phyloP scores from a whole-genome alignment of 2,888 invertebrate genomes.

The Halocaridina rubra region DNA sequence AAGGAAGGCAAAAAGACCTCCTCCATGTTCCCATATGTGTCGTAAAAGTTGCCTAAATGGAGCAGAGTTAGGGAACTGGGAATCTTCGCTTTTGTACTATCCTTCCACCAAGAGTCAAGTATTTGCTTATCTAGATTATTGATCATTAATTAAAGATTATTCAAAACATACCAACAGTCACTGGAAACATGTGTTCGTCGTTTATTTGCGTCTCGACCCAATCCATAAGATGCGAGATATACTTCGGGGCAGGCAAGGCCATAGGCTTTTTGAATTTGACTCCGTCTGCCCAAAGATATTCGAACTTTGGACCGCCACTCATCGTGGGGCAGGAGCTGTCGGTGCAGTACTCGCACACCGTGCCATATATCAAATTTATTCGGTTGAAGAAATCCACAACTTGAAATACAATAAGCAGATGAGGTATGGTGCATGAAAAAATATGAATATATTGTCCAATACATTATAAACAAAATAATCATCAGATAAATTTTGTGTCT shows the following conservation, averaged over 20 bases:
- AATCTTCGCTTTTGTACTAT: no score
- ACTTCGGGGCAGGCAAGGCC: slow-evolving; percentile 76
- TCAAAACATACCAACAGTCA: slow-evolving; percentile 73
- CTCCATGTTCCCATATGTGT: no score
- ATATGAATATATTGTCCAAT: no score
- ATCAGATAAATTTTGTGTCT: no score
- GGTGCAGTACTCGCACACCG: slow-evolving; percentile 86
- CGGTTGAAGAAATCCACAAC: slow-evolving; percentile 95
- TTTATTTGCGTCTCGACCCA: slow-evolving; percentile 93
- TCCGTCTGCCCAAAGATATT: slow-evolving; percentile 92
- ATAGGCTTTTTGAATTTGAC: slow-evolving; percentile 75
- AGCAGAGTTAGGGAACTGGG: no score
- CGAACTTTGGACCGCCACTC: slow-evolving; percentile 89
- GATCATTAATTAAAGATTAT: no score
- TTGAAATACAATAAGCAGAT: slow-evolving; percentile 72
- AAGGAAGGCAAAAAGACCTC: no score
- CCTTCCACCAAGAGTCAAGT: no score
- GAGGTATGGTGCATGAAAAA: no score
- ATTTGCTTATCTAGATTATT: no score
- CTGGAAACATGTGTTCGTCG: slow-evolving; percentile 86
- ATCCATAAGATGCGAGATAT: slow-evolving; percentile 86
- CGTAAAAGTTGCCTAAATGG: no score
- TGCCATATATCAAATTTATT: slow-evolving; percentile 91
- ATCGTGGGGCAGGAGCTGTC: slow-evolving; percentile 87
- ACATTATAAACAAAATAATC: no score